These are phyloP conservation scores for Dendronephthya gigantea DNA, from an alignment of 64 coral and sea anemone genomes.

Conservation along the genomic window DNA sequence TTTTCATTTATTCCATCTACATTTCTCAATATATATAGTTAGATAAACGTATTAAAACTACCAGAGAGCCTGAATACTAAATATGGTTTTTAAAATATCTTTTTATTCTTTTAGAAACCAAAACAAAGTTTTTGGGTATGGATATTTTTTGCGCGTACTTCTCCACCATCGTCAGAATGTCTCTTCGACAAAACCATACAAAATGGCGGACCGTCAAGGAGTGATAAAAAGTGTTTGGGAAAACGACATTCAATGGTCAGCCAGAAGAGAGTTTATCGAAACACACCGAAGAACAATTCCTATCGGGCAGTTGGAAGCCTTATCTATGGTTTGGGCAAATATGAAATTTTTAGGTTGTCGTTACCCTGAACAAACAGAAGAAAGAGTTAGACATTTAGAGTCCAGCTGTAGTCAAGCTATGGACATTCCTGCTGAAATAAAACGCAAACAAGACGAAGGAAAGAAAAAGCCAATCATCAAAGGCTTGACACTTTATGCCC, in stretches of 20 bases:
- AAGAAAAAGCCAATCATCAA: slow-evolving; percentile 48
- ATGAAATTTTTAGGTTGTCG: slow-evolving; percentile 93
- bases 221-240: slow-evolving; percentile 44
- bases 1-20: neutral
- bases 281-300: slow-evolving; percentile 40
- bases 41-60: neutral
- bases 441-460: slow-evolving; percentile 7
- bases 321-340: slow-evolving; percentile 97
- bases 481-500: slow-evolving; percentile 65
- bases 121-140: neutral
- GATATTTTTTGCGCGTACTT: neutral
- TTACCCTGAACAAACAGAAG: slow-evolving; percentile 56
- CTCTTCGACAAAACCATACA: neutral
- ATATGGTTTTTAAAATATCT: neutral
- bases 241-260: slow-evolving; percentile 60
- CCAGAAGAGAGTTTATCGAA: slow-evolving; percentile 60
- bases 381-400: slow-evolving; percentile 64
- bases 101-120: neutral
- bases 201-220: slow-evolving; percentile 48
- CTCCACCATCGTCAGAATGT: neutral
- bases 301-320: slow-evolving; percentile 26
- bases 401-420: slow-evolving; percentile 16
- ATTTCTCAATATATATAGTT: neutral
- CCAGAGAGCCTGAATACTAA: neutral
- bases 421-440: neutral